A percentile compares a stretch with the other conserved stretches of the same genome.
Conservation (phyloP, 2,888 invertebrate species). For the Thysanoteuthis rhombus region DNA sequence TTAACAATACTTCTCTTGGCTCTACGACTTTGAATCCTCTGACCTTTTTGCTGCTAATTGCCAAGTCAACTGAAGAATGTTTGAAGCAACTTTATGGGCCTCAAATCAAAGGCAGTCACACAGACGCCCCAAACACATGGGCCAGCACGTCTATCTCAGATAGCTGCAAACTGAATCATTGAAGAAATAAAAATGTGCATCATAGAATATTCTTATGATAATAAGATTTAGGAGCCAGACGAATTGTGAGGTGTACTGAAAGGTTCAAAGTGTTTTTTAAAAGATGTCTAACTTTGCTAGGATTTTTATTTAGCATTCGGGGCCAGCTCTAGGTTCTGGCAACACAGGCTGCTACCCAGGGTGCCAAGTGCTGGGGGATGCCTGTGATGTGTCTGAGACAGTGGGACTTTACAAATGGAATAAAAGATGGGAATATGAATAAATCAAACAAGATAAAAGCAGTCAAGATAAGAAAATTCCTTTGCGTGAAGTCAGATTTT, state of each 20-base stretch:
- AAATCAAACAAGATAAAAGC: too few species aligned
- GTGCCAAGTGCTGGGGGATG: too few species aligned
- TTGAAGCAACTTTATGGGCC: not conserved
- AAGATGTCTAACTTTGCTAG: not conserved
- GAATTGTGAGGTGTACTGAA: not conserved
- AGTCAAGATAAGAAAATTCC: too few species aligned
- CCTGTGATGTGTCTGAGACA: too few species aligned
- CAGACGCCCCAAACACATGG: not conserved
- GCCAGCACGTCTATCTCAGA: not conserved
- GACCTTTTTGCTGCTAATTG: not conserved
- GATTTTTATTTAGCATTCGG: too few species aligned
- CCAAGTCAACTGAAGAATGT: not conserved
- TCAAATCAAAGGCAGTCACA: not conserved
- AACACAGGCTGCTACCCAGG: too few species aligned
- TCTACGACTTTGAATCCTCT: not conserved
- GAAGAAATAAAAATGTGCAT: not conserved
- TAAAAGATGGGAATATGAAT: too few species aligned
- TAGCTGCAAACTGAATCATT: not conserved
- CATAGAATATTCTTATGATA: not conserved
- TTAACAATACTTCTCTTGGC: not conserved
- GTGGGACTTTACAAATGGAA: too few species aligned
- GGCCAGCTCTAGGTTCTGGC: too few species aligned
- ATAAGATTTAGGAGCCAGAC: not conserved
- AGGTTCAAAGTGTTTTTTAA: not conserved
- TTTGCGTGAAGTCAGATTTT: too few species aligned